phyloP scores from a whole-genome alignment of 2,113 vertebrate genomes.

The Strigops habroptila region DNA sequence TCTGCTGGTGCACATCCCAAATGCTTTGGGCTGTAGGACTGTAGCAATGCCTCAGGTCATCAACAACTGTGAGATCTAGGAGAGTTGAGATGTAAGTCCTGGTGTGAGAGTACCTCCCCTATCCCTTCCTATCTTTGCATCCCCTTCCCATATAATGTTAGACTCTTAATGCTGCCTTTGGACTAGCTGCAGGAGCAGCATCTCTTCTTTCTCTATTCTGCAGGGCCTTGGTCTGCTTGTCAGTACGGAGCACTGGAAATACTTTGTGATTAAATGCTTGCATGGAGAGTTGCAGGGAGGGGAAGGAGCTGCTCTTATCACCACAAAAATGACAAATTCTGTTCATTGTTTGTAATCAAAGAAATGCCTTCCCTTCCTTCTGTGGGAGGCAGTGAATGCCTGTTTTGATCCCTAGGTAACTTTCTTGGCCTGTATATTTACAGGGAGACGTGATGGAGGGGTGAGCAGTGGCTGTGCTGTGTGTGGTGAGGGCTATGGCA shows the following conservation, averaged over 20 bases:
- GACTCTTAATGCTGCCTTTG: background rate
- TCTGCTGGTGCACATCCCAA: background rate
- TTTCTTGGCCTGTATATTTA: background rate
- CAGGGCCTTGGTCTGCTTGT: background rate
- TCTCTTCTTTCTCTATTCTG: accelerated
- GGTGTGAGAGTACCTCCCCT: background rate
- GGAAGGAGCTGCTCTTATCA: background rate
- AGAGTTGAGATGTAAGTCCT: background rate
- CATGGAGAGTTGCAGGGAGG: background rate
- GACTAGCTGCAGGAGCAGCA: background rate
- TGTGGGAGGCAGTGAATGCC: background rate
- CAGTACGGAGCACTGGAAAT: background rate
- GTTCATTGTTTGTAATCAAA: background rate
- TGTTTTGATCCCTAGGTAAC: background rate
- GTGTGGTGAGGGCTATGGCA: background rate
- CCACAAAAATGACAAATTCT: background rate
- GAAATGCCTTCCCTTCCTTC: background rate
- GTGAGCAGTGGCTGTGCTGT: background rate
- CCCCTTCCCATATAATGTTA: background rate
- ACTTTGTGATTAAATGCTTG: background rate
- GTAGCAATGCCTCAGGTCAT: background rate
- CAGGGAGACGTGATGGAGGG: background rate
- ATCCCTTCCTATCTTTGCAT: background rate
- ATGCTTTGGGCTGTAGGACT: too few species aligned
- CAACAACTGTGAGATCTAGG: background rate